Percentiles rank a stretch among this genome's conserved stretches.
These are phyloP conservation scores for Rhopalosiphum maidis DNA, from an alignment of 1,140 invertebrate genomes.

Conservation along the genomic window DNA sequence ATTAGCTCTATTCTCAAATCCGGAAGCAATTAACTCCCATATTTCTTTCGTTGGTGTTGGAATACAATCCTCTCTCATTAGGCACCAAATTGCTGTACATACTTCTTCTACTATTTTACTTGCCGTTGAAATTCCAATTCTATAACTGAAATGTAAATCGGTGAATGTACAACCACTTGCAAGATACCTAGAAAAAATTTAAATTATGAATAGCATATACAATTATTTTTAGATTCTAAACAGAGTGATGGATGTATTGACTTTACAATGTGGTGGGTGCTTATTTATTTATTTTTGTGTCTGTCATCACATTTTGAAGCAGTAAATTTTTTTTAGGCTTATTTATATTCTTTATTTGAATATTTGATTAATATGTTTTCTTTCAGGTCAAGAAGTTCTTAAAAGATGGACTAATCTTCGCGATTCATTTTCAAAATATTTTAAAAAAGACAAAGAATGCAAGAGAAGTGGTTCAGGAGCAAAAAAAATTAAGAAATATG, in stretches of 20 bases:
- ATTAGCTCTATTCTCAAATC: slow-evolving; percentile 60
- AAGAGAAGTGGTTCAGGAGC: slow-evolving; percentile 23
- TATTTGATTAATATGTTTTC: slow-evolving; percentile 25
- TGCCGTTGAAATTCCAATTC: slow-evolving; percentile 60
- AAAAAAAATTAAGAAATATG: slow-evolving; percentile 23
- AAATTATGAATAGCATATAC: slow-evolving; percentile 28
- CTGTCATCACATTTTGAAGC: not conserved
- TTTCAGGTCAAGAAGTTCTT: slow-evolving; percentile 28
- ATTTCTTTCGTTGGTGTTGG: slow-evolving; percentile 56
- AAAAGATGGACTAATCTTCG: slow-evolving; percentile 36
- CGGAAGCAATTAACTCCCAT: slow-evolving; percentile 45
- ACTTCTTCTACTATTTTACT: slow-evolving; percentile 60
- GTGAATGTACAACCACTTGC: slow-evolving; percentile 59
- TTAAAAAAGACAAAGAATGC: not conserved
- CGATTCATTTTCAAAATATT: slow-evolving; percentile 33
- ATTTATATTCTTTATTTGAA: slow-evolving; percentile 13
- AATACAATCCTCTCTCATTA: slow-evolving; percentile 58
- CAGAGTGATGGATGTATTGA: not conserved
- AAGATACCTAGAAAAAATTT: slow-evolving; percentile 59
- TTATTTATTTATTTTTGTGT: not conserved
- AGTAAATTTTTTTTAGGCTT: not conserved
- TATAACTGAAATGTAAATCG: slow-evolving; percentile 59
- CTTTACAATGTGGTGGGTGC: not conserved
- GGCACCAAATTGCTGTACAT: slow-evolving; percentile 59
- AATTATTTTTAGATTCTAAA: slow-evolving; percentile 21